A percentile compares a stretch with the other conserved stretches of the same genome.
These are phyloP conservation scores for Atherix ibis DNA, from an alignment of 2,888 invertebrate genomes.

Conservation along the genomic window DNA sequence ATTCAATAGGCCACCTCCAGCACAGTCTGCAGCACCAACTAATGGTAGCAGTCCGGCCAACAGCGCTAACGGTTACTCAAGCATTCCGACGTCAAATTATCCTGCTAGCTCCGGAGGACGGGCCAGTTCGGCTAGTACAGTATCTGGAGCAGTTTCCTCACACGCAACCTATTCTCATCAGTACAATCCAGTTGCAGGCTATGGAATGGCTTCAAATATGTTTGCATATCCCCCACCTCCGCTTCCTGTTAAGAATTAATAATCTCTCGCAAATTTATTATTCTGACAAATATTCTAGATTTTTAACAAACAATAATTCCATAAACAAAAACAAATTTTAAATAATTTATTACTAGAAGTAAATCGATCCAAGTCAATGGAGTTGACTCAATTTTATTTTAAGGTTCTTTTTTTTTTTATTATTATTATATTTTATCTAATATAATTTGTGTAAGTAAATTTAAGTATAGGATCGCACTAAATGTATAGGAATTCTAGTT, in stretches of 20 bases:
- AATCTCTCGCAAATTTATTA: too few relatives aligned
- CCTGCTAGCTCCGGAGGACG: constrained; percentile 1
- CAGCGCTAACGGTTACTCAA: constrained; percentile 6
- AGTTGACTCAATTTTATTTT: background rate
- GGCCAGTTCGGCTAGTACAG: background rate
- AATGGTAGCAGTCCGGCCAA: background rate
- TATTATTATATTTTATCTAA: background rate
- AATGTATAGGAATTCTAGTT: too few relatives aligned
- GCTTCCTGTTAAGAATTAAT: constrained; percentile 31
- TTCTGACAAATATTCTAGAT: too few relatives aligned
- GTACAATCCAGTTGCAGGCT: constrained; percentile 13
- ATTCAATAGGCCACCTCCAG: constrained; percentile 12
- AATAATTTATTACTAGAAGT: background rate
- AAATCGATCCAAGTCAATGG: background rate
- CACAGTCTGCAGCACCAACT: constrained; percentile 12
- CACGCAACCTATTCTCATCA: constrained; percentile 7
- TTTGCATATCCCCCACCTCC: constrained; percentile 31
- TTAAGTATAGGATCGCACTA: too few relatives aligned
- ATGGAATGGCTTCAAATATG: constrained; percentile 18
- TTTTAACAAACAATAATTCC: too few relatives aligned
- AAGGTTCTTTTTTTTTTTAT: background rate
- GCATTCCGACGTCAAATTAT: constrained; percentile 6
- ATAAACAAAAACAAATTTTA: background rate
- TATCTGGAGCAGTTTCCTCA: background rate
- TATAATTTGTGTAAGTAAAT: too few relatives aligned